Percentiles rank a stretch among this genome's conserved stretches.
These are phyloP conservation scores for Bufotes viridis DNA, from an alignment of 2,797 vertebrate species.

Conservation along the genomic window DNA sequence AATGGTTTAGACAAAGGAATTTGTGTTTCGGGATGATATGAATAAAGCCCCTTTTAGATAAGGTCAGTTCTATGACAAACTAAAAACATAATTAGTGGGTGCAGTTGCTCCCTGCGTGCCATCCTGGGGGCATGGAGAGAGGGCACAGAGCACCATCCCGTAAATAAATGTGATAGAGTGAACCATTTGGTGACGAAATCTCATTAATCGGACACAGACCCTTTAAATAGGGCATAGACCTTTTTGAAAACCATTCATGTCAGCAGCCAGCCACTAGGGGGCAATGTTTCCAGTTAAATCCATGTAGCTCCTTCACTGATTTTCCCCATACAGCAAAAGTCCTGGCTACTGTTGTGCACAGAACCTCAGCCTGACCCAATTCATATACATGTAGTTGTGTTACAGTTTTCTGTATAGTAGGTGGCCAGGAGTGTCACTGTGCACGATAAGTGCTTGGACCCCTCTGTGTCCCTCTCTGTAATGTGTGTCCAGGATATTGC, in stretches of 20 bases:
- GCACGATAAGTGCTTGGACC: background rate
- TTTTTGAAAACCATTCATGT: background rate
- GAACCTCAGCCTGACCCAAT: no score
- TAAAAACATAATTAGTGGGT: background rate
- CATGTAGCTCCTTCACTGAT: no score
- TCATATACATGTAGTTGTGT: background rate
- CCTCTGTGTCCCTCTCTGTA: background rate
- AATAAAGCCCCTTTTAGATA: background rate
- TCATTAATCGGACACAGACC: background rate
- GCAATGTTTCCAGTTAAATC: no score
- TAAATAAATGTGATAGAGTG: background rate
- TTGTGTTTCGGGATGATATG: slow-evolving; percentile 66
- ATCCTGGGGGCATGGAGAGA: slow-evolving; percentile 67
- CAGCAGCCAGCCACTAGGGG: background rate
- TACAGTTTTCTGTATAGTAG: background rate
- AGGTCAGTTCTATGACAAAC: background rate
- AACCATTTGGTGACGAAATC: background rate
- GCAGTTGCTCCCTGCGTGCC: background rate
- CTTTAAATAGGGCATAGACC: background rate
- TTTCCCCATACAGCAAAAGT: no score
- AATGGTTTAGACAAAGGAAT: slow-evolving; percentile 66
- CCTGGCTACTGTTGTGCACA: no score
- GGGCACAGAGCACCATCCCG: slow-evolving; percentile 45
- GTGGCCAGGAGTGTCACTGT: background rate
- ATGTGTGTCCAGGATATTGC: no score